Evolutionary conservation across 2,888 invertebrate species (phyloP).

Genomic region (Lasius platythorax): DNA sequence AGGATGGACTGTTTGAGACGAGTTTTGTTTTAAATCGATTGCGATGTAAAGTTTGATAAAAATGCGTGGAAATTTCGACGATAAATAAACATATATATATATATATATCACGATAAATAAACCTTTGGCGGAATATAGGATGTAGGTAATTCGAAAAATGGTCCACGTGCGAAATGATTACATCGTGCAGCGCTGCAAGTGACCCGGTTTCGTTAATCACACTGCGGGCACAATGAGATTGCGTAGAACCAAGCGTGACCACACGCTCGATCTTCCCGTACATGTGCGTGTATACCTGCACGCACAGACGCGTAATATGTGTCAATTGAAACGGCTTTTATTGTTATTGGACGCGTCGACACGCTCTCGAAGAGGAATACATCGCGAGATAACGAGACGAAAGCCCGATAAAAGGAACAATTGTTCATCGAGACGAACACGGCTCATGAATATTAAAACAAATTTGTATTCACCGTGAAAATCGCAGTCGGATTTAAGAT

Average conservation of each 20-base stretch:
- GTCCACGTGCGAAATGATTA: conserved; percentile 78
- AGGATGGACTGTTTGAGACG: not conserved
- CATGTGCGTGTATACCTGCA: conserved; percentile 2
- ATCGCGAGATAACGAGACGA: conserved; percentile 45
- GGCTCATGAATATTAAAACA: conserved; percentile 40
- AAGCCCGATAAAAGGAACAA: conserved; percentile 33
- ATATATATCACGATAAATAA: conserved; percentile 40
- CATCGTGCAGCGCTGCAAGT: conserved; percentile 76
- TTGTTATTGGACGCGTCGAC: conserved; percentile 63
- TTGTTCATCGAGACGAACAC: conserved; percentile 33
- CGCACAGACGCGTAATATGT: conserved; percentile 62
- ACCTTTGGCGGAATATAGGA: conserved; percentile 52
- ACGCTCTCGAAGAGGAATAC: conserved; percentile 49
- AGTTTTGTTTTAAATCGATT: not conserved
- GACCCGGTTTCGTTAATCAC: conserved; percentile 80
- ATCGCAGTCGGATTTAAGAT: conserved; percentile 29
- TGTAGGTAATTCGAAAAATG: conserved; percentile 75
- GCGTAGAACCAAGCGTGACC: conserved; percentile 75
- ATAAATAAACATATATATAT: conserved; percentile 44
- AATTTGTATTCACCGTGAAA: conserved; percentile 47
- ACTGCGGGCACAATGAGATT: conserved; percentile 77
- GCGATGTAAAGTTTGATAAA: not conserved
- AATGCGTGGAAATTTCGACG: not conserved
- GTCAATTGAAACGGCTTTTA: conserved; percentile 73
- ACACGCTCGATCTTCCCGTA: conserved; percentile 44